phyloP scores from a whole-genome alignment of 2,888 invertebrate species.

The Hypselothyrea guttata region DNA sequence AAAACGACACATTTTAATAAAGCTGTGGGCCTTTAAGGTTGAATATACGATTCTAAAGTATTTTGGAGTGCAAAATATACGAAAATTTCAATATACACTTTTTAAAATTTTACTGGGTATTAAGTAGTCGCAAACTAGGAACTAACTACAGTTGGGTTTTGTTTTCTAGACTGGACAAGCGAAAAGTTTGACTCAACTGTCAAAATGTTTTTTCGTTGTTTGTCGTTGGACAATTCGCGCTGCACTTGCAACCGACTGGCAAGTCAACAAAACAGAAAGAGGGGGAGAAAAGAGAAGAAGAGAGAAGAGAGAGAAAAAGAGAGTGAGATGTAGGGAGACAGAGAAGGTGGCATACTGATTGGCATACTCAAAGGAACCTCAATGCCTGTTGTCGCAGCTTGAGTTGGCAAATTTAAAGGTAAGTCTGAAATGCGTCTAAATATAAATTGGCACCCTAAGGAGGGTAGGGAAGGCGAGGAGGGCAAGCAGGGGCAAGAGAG shows the following conservation, averaged over 20 bases:
- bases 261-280: constrained; percentile 5
- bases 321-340: neutral
- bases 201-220: constrained; percentile 52
- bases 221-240: constrained; percentile 45
- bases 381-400: constrained; percentile 17
- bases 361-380: constrained; percentile 25
- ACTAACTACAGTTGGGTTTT: neutral
- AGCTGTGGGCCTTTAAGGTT: too few relatives aligned
- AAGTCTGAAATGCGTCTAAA: constrained; percentile 14
- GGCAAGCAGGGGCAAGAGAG: too few relatives aligned
- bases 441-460: constrained; percentile 15
- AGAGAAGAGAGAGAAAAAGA: too few relatives aligned
- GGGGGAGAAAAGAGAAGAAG: too few relatives aligned
- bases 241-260: constrained; percentile 47
- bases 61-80: too few relatives aligned
- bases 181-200: constrained; percentile 40
- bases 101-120: constrained; percentile 6
- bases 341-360: constrained; percentile 31
- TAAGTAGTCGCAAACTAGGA: neutral
- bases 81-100: neutral
- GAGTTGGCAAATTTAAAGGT: constrained; percentile 41
- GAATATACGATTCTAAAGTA: too few relatives aligned
- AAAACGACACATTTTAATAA: too few relatives aligned
- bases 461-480: neutral
- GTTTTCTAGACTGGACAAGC: constrained; percentile 13